A percentile compares a stretch with the other conserved stretches of the same genome.
Evolutionary conservation across 2,888 invertebrate genomes (phyloP).

Genomic region (Acanthosoma haemorrhoidale): DNA sequence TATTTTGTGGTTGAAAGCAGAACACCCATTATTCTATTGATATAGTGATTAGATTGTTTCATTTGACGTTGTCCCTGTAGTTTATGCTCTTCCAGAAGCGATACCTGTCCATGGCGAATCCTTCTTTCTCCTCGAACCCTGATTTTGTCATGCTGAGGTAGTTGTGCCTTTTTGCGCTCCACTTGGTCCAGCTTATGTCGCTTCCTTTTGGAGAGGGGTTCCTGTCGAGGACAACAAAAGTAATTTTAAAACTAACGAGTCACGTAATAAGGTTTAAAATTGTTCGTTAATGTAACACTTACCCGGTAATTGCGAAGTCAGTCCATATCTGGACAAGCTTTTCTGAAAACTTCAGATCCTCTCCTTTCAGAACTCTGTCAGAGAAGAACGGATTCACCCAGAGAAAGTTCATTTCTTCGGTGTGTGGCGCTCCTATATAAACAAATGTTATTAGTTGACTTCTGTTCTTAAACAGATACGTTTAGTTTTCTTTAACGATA

Average conservation of each 20-base stretch:
- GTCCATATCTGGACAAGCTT: conserved; percentile 19
- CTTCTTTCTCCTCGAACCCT: neutral
- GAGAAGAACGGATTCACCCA: neutral
- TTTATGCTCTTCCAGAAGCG: neutral
- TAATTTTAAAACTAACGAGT: too few relatives aligned
- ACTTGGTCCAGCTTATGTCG: neutral
- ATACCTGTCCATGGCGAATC: neutral
- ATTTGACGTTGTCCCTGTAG: neutral
- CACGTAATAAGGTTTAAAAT: too few relatives aligned
- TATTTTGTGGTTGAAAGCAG: too few relatives aligned
- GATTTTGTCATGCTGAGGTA: neutral
- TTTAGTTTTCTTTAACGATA: too few relatives aligned
- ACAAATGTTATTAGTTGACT: neutral
- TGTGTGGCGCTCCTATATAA: neutral
- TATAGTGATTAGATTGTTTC: too few relatives aligned
- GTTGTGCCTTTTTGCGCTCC: neutral
- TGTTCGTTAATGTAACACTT: too few relatives aligned
- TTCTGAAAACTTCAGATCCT: conserved; percentile 26
- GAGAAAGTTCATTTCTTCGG: neutral
- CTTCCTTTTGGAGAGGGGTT: neutral
- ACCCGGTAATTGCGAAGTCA: conserved; percentile 29
- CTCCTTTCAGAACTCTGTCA: neutral
- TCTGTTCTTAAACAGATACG: too few relatives aligned
- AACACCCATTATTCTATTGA: too few relatives aligned
- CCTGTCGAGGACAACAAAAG: too few relatives aligned